Evolutionary conservation across 2,113 vertebrate species (phyloP), one percentile per base, ranked within the genome.

Genomic region (Hipposideros armiger): DNA sequence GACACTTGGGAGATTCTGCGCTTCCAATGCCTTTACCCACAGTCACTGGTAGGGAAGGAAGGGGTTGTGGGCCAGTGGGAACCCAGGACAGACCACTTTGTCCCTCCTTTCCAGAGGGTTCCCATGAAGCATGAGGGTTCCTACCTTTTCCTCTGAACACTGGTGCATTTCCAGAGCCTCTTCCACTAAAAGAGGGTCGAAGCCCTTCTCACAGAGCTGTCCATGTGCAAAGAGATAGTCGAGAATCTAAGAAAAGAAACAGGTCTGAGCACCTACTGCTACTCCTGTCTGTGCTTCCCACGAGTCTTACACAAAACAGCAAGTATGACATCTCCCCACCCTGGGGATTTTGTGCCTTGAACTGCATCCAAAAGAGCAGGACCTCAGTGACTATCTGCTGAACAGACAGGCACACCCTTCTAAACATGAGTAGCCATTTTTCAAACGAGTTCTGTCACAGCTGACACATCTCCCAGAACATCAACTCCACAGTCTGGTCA

Each of bases 141-240:
- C 96, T 94, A 99, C 99, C 99, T 99, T 99, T 97, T 99, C 99
- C 96, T 99, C 99, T 85, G 99, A 99, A 97, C 99, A 99, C 97
- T 99, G 99, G 94, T 99, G 99, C 99, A 99, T 99, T 98, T 99
- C 99, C 98, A 99, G 98, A 98, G 99, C 99, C 97, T 99, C 99
- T 98, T 99, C 99, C 97, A 99, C 99, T 30, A 99, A 99, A 77
- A 98, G 98, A 50, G 99, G 98, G 96, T 99, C 99, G 62, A 99
- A 99, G 82, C 99, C 99, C 87, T 99, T 99, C 97, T 99, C 99
- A 97, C 99, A 99, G 95, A 99, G 99, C 96, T 99, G 99, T 83
- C 99, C 99, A 1, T 99, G 99, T 97, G 98, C 98, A 98, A 99
- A 99, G 95, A 99, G 98, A 98, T 99, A 99, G 97, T 99, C 99